Base-by-base conservation (phyloP, 2,797 vertebrate species). In the Falco novaeseelandiae region DNA sequence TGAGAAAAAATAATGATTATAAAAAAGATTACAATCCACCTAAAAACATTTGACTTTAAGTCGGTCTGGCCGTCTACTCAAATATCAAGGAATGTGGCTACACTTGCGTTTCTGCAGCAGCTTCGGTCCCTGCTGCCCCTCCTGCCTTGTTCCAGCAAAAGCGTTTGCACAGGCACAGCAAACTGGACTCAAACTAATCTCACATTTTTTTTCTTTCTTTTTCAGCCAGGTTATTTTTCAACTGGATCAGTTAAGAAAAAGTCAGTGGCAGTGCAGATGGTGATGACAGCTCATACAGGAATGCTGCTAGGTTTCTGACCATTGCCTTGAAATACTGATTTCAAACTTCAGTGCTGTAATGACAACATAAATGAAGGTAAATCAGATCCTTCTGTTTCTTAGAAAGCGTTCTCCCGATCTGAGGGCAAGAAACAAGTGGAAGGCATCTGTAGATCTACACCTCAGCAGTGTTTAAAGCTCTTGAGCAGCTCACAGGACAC, bases 41-140 rank as follows among this genome's bases (percentile, higher is more conserved):
- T 94, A 91, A 82, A 83, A 44, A 4, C n/a, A 6, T 91, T 96
- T 86, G 26, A 51, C 34, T 90, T 69, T 34, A 46, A 90, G 59
- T 87, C 92, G 48, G 40, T n/a, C 89, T 95, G 90, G 59, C 73
- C 1, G 6, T 48, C 84, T 85, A 52, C 40, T 57, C 92, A 73
- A 70, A 77, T 95, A 63, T 83, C 48, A 38, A 91, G 82, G 92
- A 95, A 95, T 80, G 86, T 85, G 91, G 84, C 61, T 96, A 8
- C 71, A 54, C 87, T 96, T 74, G 78, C 2, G 14, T 95, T 96
- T 91, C 82, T 92, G 71, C 74, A 87, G 96, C 95, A 94, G 94
- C 95, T 92, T 71, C 27, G 27, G 90, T 93, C 52, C 89, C 96
- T 85, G 96, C 94, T 96, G 96, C 78, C 91, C 85, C 89, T 90